Conservation (phyloP, 1,140 invertebrate species). For the Panonychus citri region DNA sequence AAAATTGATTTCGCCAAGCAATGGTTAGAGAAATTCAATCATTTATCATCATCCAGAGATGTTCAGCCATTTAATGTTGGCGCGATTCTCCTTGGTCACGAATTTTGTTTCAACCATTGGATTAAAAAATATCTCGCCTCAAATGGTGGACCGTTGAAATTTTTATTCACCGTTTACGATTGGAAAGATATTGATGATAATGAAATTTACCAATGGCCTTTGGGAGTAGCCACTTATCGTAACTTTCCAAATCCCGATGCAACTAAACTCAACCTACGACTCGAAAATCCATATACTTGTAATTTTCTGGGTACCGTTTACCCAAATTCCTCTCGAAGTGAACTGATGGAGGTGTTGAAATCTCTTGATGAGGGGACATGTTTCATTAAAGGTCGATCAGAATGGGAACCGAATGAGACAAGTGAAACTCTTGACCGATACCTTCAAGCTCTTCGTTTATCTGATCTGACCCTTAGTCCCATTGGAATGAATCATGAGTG, state of each 20-base stretch:
- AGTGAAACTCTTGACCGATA: constrained; percentile 25
- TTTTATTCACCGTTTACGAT: constrained; percentile 32
- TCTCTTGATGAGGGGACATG: constrained; percentile 13
- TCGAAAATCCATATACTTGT: constrained; percentile 22
- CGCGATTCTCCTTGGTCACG: constrained; percentile 30
- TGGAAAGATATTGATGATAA: constrained; percentile 27
- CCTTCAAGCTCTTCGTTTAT: constrained; percentile 24
- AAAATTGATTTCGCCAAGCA: constrained; percentile 26
- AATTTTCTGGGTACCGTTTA: constrained; percentile 33
- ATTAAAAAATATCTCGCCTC: constrained; percentile 25
- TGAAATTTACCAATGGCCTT: constrained; percentile 32
- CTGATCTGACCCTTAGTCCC: constrained; percentile 33
- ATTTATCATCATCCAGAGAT: constrained; percentile 18
- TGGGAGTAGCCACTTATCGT: constrained; percentile 30
- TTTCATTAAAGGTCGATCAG: constrained; percentile 14
- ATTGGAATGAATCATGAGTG: constrained; percentile 33
- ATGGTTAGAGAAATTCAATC: constrained; percentile 28
- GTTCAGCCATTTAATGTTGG: constrained; percentile 17
- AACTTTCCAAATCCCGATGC: constrained; percentile 24
- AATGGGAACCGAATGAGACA: constrained; percentile 29
- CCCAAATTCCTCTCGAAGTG: constrained; percentile 27
- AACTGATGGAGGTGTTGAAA: constrained; percentile 21
- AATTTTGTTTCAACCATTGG: constrained; percentile 31
- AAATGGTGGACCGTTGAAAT: constrained; percentile 23
- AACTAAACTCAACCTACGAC: constrained; percentile 11